These are phyloP conservation scores for Daboia siamensis DNA, from an alignment of 2,113 vertebrate genomes.

Conservation along the genomic window DNA sequence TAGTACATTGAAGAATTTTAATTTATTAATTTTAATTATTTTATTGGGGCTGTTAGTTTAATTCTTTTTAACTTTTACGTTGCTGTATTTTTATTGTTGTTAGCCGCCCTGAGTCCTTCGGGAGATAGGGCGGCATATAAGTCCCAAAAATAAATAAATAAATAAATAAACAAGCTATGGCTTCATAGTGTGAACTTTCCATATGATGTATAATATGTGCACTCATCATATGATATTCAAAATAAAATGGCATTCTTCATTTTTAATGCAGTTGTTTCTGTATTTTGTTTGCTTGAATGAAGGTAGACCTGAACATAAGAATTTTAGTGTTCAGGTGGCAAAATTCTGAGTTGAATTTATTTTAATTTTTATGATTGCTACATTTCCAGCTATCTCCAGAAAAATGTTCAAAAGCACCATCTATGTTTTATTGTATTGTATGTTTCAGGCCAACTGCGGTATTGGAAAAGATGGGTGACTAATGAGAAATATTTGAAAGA, in stretches of 20 bases:
- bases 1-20: not conserved
- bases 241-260: not conserved
- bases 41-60: too few species aligned
- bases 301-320: not conserved
- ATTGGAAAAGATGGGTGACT: constrained; percentile 50
- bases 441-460: constrained; percentile 52
- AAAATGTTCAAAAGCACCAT: constrained; percentile 16
- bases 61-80: too few species aligned
- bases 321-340: constrained; percentile 17
- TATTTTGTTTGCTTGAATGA: not conserved
- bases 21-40: too few species aligned
- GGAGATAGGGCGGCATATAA: too few species aligned
- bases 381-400: constrained; percentile 25
- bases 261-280: not conserved
- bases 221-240: not conserved
- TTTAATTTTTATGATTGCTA: not conserved
- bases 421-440: constrained; percentile 40
- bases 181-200: not conserved
- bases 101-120: too few species aligned
- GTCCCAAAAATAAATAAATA: too few species aligned
- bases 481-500: constrained; percentile 65
- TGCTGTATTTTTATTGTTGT: too few species aligned
- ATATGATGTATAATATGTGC: not conserved
- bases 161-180: not conserved
- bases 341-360: constrained; percentile 13